Evolutionary conservation across 2,113 vertebrate genomes (phyloP).

Genomic region (Colius striatus): DNA sequence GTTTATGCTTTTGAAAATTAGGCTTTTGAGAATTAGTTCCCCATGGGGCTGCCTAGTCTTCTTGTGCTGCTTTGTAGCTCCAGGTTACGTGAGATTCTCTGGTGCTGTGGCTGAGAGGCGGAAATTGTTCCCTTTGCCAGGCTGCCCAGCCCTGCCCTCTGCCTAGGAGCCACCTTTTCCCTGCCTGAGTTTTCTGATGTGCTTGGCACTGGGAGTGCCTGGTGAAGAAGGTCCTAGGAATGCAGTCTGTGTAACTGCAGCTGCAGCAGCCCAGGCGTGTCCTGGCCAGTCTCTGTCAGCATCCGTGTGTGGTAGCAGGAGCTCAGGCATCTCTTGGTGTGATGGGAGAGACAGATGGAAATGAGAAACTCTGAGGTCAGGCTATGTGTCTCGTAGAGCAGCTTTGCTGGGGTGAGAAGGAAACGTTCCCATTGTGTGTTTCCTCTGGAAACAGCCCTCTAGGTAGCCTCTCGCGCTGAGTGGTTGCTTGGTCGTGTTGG

Average conservation of each 20-base stretch:
- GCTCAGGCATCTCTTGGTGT: background rate
- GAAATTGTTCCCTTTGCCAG: background rate
- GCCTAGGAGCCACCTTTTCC: background rate
- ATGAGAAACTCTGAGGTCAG: background rate
- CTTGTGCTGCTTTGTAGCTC: background rate
- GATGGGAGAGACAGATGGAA: background rate
- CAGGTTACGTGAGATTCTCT: background rate
- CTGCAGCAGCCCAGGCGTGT: background rate
- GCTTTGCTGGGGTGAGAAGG: background rate
- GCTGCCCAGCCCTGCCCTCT: background rate
- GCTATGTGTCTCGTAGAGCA: background rate
- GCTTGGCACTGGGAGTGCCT: background rate
- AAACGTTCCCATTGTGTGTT: background rate
- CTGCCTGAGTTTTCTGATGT: background rate
- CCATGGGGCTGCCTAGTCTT: accelerated
- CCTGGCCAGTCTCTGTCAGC: background rate
- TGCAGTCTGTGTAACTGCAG: background rate
- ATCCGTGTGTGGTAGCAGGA: background rate
- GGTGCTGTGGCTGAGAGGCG: background rate
- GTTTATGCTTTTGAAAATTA: background rate
- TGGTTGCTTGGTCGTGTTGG: background rate
- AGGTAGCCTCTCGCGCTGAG: background rate
- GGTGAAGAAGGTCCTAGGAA: conserved; percentile 19
- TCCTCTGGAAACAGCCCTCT: background rate
- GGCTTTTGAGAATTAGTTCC: background rate